Evolutionary conservation across 2,113 vertebrate genomes (phyloP).

Genomic region (Notarius lentiginosus): DNA sequence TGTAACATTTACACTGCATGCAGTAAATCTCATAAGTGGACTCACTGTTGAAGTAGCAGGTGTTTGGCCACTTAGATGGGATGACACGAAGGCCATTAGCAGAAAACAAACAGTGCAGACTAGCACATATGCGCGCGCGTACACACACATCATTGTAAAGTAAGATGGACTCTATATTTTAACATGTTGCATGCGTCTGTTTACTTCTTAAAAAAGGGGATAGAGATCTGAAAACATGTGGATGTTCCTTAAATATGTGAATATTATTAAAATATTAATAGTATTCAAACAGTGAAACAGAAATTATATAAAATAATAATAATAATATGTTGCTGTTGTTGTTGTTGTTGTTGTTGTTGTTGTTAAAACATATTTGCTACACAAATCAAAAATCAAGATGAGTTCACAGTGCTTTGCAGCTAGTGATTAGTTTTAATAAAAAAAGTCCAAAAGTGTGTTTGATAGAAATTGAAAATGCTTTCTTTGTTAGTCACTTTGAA

Average conservation of each 20-base stretch:
- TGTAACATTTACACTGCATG: conserved; percentile 37
- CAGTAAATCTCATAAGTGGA: conserved; percentile 48
- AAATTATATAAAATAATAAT: not conserved
- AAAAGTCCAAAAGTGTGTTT: not conserved
- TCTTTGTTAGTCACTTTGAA: not conserved
- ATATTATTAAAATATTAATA: not conserved
- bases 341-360: not conserved
- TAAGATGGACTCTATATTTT: not conserved
- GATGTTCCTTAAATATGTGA: not conserved
- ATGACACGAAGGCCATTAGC: conserved; percentile 69
- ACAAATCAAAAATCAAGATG: not conserved
- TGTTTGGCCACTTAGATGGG: conserved; percentile 72
- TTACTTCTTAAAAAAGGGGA: not conserved
- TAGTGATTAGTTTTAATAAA: not conserved
- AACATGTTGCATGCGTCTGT: not conserved
- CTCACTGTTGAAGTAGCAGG: conserved; percentile 68
- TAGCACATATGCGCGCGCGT: not conserved
- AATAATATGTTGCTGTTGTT: too few species aligned
- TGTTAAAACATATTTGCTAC: too few species aligned
- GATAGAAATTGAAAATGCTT: not conserved
- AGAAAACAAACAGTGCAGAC: conserved; percentile 64
- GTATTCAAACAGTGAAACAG: not conserved
- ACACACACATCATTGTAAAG: not conserved
- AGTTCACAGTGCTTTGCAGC: not conserved
- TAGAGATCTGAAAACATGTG: not conserved